Evolutionary conservation across 2,797 vertebrate species (phyloP), one percentile per base, ranked within the genome.

Genomic region (Synaphobranchus kaupii): DNA sequence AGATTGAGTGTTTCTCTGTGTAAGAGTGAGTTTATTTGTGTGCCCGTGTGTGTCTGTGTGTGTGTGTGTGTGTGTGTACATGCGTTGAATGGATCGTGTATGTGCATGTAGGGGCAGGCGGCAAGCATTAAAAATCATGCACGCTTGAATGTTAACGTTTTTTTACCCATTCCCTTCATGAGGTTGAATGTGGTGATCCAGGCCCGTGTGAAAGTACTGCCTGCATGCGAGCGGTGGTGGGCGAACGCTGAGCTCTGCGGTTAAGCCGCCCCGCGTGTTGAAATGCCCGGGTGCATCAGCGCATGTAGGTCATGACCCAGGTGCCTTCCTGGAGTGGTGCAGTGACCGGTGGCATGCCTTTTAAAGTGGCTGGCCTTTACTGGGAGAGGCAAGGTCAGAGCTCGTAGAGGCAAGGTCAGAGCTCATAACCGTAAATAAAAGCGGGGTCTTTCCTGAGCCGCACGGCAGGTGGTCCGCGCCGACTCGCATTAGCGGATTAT

Each of bases 301-400:
- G 8, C 73, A n/a, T 80, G 76, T 48, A 80, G 76, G 76, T 80
- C 76, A 80, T 15, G 76, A 80, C 76, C 76, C 76, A 8, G 17
- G 3, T 6, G 39, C 44, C 76, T 48, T 80, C 76, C 76, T 80
- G 76, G 76, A 48, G 39, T 47, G 44, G 4, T 48, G 76, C 39
- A 4, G 76, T 80, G 76, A 50, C 76, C 44, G 44, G 83, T 63
- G 83, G 34, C 39, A 31, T 84, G 52, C 54, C 31, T 60, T 60
- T 84, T 84, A 63, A 58, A 58, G 83, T 60, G 28, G 20, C 54
- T 63, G 56, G 83, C 34, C 52, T 84, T 25, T 63, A 25, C 54
- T 84, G 83, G 39, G 52, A 63, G 34, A 44, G 13, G 4, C 7
- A 39, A 63, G 56, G 83, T 63, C 83, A 84, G 28, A 47, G 54